These are phyloP conservation scores for Onychorhynchus coronatus DNA, from an alignment of 2,113 vertebrate species.

Conservation along the genomic window DNA sequence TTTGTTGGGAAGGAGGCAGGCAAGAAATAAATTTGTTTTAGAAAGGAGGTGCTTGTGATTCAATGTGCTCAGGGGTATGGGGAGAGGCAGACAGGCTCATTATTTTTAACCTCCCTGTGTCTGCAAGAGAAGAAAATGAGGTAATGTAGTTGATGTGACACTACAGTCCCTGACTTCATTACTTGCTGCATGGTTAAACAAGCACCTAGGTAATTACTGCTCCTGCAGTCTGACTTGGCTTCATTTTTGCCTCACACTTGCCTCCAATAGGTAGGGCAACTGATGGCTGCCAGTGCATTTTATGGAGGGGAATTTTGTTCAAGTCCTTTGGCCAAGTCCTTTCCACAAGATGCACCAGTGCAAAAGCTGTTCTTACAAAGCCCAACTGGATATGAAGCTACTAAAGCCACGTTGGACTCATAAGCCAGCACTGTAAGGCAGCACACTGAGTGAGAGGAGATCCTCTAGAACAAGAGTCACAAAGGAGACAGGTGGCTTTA, in stretches of 20 bases:
- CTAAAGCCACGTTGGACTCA: not conserved
- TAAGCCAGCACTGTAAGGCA: not conserved
- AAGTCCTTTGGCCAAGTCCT: not conserved
- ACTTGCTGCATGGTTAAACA: constrained; percentile 46
- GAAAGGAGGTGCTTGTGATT: constrained; percentile 77
- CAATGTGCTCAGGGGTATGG: constrained; percentile 72
- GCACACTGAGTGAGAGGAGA: not conserved
- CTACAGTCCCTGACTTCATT: constrained; percentile 54
- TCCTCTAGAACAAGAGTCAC: not conserved
- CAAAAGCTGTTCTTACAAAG: not conserved
- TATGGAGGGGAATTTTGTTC: not conserved
- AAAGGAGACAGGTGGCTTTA: not conserved
- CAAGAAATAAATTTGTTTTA: constrained; percentile 92
- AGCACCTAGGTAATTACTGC: constrained; percentile 14
- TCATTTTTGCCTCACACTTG: not conserved
- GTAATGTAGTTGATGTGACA: constrained; percentile 37
- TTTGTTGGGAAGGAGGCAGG: constrained; percentile 84
- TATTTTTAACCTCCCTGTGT: constrained; percentile 60
- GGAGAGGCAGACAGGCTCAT: constrained; percentile 63
- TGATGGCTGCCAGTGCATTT: not conserved
- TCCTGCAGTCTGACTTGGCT: not conserved
- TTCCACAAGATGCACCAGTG: not conserved
- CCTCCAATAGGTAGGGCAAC: not conserved
- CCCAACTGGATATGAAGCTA: not conserved
- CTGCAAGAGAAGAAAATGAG: constrained; percentile 48